Base-by-base conservation (phyloP, 2,113 vertebrate genomes). In the Epinephelus moara region DNA sequence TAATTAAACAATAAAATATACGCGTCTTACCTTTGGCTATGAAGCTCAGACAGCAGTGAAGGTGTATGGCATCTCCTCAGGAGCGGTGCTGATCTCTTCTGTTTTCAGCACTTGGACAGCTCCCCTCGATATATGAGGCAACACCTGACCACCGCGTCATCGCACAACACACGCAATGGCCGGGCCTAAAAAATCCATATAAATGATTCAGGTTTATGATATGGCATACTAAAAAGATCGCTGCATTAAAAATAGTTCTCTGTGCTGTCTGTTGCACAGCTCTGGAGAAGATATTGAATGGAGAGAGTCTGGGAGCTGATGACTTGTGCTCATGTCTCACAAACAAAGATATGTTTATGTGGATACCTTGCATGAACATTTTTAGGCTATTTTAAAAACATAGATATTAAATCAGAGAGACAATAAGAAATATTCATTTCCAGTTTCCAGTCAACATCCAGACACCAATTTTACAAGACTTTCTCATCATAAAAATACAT, bases 31-130 rank as follows among this genome's bases (percentile, higher is more conserved):
- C 96, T 96, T 94, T 89, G 91, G 88, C 50, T 87, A 85, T 64
- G 53, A 78, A 93, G 90, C 92, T 96, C 93, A 95, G 84, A 90
- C 90, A 92, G 93, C 89, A 88, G 88, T 88, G 86, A 82, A 87
- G 75, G 88, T 92, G 88, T 93, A 85, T 90, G 91, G 92, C 92
- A 91, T 96, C 92, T 94, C 94, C 86, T 78, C 53, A 77, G n/a
- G 89, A 90, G 91, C 90, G 88, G 75, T 57, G 79, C 74, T 80
- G 88, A 66, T 77, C 85, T 40, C 85, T 64, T 92, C 85, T 90
- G 92, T 89, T 92, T 96, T 95, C 94, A 96, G 94, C 91, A 95
- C 93, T 91, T 67, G 94, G 97, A 97, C 96, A 97, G 97, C 96
- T 96, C 96, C 95, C 90, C 85, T 53, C 83, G 80, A 90, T 96